Percentiles rank a stretch among this genome's conserved stretches.
Conservation (phyloP, 2,113 vertebrate genomes). For the Callorhinus ursinus region DNA sequence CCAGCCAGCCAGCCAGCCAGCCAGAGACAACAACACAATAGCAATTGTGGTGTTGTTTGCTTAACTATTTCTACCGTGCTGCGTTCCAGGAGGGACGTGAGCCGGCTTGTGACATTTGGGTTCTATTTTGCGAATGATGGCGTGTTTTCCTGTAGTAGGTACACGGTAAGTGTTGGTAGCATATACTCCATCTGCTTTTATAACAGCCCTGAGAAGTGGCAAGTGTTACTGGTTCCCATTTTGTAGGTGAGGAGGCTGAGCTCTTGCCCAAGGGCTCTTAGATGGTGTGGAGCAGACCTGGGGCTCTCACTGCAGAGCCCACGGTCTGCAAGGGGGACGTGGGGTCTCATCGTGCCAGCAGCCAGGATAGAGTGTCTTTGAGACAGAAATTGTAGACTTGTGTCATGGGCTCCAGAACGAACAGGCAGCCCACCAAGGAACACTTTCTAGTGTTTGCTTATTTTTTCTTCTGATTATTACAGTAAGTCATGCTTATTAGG, state of each 20-base stretch:
- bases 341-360: rapidly evolving
- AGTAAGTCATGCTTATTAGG: conserved; percentile 9
- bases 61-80: rapidly evolving
- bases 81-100: neutral
- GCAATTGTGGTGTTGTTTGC: neutral
- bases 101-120: rapidly evolving
- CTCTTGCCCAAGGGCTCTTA: neutral
- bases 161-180: rapidly evolving
- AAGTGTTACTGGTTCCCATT: neutral
- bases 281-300: neutral
- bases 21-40: neutral
- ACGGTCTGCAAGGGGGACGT: rapidly evolving
- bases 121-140: rapidly evolving
- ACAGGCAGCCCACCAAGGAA: conserved; percentile 51
- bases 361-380: neutral
- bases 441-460: conserved; percentile 44
- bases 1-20: neutral
- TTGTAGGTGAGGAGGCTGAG: neutral
- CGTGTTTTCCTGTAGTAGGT: rapidly evolving
- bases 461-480: conserved; percentile 46
- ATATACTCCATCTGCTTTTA: neutral
- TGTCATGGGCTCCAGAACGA: conserved; percentile 26
- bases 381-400: conserved; percentile 37
- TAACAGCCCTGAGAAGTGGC: neutral
- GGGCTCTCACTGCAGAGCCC: neutral